phyloP scores from a whole-genome alignment of 2,888 invertebrate genomes.

The Hyposoter didymator region DNA sequence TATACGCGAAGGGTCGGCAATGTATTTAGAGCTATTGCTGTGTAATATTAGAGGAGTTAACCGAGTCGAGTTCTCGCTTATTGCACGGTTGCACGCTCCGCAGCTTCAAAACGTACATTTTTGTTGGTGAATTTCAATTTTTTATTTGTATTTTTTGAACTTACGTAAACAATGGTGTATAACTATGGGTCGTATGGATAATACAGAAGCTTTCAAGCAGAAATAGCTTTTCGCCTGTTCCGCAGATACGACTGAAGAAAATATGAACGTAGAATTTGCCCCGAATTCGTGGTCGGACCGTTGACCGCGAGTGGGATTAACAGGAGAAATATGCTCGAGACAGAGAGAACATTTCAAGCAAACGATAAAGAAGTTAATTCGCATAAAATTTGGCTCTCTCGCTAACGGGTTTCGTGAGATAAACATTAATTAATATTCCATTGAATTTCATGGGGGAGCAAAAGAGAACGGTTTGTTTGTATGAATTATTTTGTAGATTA shows the following conservation, averaged over 20 bases:
- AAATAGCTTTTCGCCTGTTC: constrained; percentile 8
- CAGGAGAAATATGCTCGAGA: background rate
- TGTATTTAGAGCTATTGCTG: constrained; percentile 42
- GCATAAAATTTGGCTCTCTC: constrained; percentile 55
- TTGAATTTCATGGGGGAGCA: constrained; percentile 39
- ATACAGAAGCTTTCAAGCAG: constrained; percentile 4
- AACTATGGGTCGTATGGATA: constrained; percentile 30
- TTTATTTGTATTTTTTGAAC: constrained; percentile 26
- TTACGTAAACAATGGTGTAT: constrained; percentile 57
- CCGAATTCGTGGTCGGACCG: constrained; percentile 40
- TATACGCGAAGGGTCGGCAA: constrained; percentile 10
- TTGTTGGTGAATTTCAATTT: constrained; percentile 12
- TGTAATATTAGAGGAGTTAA: constrained; percentile 59
- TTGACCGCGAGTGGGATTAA: constrained; percentile 17
- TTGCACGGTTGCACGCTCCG: constrained; percentile 64
- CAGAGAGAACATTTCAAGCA: constrained; percentile 25
- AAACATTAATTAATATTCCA: constrained; percentile 68
- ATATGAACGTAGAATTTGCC: constrained; percentile 10
- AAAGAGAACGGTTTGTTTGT: constrained; percentile 39
- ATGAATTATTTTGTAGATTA: constrained; percentile 66
- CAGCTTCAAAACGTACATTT: background rate
- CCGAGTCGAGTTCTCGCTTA: constrained; percentile 60
- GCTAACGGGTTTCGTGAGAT: constrained; percentile 62
- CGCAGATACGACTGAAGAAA: constrained; percentile 6
- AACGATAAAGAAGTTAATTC: constrained; percentile 65